Conservation (phyloP, 35 echinoderm and acorn worm genomes). For the Holothuria glaberrima region DNA sequence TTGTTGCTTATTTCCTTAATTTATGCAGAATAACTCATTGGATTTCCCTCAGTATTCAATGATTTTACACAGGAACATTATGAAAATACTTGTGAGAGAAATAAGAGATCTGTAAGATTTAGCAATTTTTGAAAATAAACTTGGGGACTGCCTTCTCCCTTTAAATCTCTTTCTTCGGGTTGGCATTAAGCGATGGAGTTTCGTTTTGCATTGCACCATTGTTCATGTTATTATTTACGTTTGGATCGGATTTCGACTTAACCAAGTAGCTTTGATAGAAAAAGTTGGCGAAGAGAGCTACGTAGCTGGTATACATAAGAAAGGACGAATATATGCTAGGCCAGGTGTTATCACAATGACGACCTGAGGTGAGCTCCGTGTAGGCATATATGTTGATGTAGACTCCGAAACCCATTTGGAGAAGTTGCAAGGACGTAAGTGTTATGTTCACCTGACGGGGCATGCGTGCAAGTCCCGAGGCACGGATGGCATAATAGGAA, state of each 20-base stretch:
- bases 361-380: background rate
- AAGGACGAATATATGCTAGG: slow-evolving; percentile 51
- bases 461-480: slow-evolving; percentile 48
- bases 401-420: slow-evolving; percentile 67
- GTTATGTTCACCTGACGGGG: slow-evolving; percentile 55
- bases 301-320: slow-evolving; percentile 71
- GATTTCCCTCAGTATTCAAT: too few species aligned
- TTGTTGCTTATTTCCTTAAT: too few species aligned
- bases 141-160: too few species aligned
- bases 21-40: too few species aligned
- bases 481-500: slow-evolving; percentile 72
- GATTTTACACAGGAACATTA: too few species aligned
- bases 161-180: too few species aligned
- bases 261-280: slow-evolving; percentile 56
- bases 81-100: too few species aligned
- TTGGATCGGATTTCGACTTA: background rate
- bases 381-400: slow-evolving; percentile 51
- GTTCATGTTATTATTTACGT: background rate
- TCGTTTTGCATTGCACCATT: too few species aligned
- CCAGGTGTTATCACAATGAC: slow-evolving; percentile 36
- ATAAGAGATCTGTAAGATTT: too few species aligned
- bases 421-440: slow-evolving; percentile 64
- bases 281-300: slow-evolving; percentile 64
- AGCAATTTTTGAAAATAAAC: too few species aligned
- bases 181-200: too few species aligned